Evolutionary conservation across 2,797 vertebrate genomes (phyloP).

Genomic region (Diplodus sargus): DNA sequence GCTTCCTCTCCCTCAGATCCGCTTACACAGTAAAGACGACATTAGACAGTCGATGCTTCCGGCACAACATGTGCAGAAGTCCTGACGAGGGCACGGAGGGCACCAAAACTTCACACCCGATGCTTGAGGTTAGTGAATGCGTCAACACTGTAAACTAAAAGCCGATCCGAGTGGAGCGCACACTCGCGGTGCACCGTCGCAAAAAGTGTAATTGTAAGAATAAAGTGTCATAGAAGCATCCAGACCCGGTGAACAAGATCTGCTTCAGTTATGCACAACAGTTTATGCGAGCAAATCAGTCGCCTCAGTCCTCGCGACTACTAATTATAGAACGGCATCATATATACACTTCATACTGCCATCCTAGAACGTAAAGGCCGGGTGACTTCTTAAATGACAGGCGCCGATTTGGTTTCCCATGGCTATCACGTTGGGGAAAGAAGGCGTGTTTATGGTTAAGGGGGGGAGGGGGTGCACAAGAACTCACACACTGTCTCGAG

Average conservation of each 20-base stretch:
- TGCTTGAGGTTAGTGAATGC: conserved; percentile 6
- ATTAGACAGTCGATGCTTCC: conserved; percentile 65
- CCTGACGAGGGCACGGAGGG: conserved; percentile 25
- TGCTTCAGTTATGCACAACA: conserved; percentile 36
- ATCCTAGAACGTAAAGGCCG: conserved; percentile 65
- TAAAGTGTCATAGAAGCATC: conserved; percentile 11
- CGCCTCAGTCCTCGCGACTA: conserved; percentile 51
- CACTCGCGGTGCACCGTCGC: neutral
- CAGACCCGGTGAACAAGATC: conserved; percentile 21
- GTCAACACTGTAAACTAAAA: conserved; percentile 38
- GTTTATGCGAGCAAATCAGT: conserved; percentile 60
- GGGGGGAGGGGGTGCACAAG: conserved; percentile 26
- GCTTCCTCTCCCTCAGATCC: conserved; percentile 78
- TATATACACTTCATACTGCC: conserved; percentile 59
- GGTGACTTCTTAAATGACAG: conserved; percentile 69
- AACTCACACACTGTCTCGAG: conserved; percentile 32
- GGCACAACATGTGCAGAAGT: conserved; percentile 42
- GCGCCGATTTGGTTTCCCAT: conserved; percentile 79
- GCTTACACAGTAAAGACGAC: conserved; percentile 70
- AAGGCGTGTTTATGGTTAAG: conserved; percentile 64
- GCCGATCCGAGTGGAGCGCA: conserved; percentile 11
- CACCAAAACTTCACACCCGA: conserved; percentile 48
- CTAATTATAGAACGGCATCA: conserved; percentile 79
- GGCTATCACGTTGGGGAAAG: conserved; percentile 53
- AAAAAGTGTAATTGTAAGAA: conserved; percentile 2